These are phyloP conservation scores for Cerceris ruficornis DNA, from an alignment of 2,888 invertebrate species.

Conservation along the genomic window DNA sequence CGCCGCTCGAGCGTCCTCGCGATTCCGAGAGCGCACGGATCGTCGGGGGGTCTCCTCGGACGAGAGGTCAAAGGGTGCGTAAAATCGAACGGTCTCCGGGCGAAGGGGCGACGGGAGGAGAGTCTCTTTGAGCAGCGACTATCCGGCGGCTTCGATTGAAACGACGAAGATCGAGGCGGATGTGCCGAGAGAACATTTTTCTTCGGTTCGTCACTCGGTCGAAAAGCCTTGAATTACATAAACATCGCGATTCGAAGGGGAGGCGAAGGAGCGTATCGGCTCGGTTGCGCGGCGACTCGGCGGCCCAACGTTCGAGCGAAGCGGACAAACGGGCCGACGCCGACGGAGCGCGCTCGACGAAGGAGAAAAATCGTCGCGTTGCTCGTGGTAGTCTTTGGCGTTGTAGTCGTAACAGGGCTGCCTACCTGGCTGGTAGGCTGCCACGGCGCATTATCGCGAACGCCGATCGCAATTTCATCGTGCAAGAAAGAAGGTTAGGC, in stretches of 20 bases:
- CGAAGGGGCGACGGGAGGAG: background rate
- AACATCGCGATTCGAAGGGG: slow-evolving; percentile 61
- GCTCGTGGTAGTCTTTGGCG: slow-evolving; percentile 25
- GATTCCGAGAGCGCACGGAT: too few species aligned
- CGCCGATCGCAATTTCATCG: slow-evolving; percentile 63
- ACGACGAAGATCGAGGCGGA: slow-evolving; percentile 41
- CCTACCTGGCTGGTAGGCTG: slow-evolving; percentile 19
- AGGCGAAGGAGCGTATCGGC: slow-evolving; percentile 9
- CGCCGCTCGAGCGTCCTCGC: too few species aligned
- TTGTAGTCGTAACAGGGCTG: slow-evolving; percentile 27
- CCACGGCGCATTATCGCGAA: slow-evolving; percentile 47
- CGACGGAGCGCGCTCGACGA: slow-evolving; percentile 24
- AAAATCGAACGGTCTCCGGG: too few species aligned
- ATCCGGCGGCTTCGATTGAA: background rate
- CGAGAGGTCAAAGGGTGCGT: too few species aligned
- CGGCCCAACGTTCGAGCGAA: too few species aligned
- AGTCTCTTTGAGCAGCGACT: background rate
- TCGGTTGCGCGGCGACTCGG: too few species aligned
- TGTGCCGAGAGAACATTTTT: slow-evolving; percentile 49
- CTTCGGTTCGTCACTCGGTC: slow-evolving; percentile 55
- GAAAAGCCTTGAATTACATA: slow-evolving; percentile 67
- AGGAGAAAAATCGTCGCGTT: slow-evolving; percentile 46
- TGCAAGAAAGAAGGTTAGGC: slow-evolving; percentile 73
- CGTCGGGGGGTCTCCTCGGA: too few species aligned
- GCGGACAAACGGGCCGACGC: background rate